These are phyloP conservation scores for Ptychobarbus kaznakovi DNA, from an alignment of 2,797 vertebrate species.

Conservation along the genomic window DNA sequence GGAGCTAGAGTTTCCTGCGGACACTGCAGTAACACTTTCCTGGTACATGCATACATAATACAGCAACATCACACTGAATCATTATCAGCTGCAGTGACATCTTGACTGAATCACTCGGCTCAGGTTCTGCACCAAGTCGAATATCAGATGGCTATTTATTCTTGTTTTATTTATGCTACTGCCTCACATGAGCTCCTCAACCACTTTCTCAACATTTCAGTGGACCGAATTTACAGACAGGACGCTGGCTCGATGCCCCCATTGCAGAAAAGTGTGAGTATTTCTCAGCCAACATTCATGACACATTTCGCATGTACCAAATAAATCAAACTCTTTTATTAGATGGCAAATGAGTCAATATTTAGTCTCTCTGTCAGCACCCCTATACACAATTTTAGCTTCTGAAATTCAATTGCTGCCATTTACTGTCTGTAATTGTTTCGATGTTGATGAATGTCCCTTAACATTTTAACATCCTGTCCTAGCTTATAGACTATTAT, in stretches of 20 bases:
- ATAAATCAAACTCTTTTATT: not conserved
- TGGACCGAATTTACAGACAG: conserved; percentile 95
- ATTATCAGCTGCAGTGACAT: conserved; percentile 1
- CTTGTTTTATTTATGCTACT: conserved; percentile 25
- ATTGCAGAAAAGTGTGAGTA: conserved; percentile 97
- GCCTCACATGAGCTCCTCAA: conserved; percentile 10
- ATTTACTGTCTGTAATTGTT: not conserved
- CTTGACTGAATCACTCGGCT: conserved; percentile 21
- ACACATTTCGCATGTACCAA: not conserved
- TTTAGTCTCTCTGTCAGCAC: not conserved
- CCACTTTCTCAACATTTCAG: conserved; percentile 72
- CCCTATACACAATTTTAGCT: not conserved
- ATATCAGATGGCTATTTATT: conserved; percentile 25
- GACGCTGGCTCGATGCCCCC: conserved; percentile 91
- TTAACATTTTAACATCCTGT: not conserved
- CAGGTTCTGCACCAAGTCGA: not conserved
- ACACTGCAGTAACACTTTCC: conserved; percentile 94
- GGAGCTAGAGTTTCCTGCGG: conserved; percentile 91
- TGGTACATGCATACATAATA: conserved; percentile 76
- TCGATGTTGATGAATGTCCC: not conserved
- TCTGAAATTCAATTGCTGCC: not conserved
- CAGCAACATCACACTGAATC: not conserved
- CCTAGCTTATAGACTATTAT: not conserved
- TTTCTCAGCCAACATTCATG: not conserved
- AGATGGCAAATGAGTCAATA: not conserved